Conservation (phyloP, 2,888 invertebrate species). For the Pandemis cinnamomeana region DNA sequence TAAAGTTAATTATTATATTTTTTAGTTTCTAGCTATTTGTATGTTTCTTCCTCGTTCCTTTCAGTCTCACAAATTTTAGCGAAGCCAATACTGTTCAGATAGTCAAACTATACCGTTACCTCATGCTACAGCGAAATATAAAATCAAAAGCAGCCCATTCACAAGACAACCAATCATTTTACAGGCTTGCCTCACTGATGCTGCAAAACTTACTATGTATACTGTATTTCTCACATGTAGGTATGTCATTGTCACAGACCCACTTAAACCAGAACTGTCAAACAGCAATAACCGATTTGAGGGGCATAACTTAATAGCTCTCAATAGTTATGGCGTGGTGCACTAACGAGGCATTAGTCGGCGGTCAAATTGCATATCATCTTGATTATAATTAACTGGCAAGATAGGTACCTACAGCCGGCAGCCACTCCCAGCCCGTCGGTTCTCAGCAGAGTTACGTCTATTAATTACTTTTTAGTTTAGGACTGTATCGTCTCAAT, state of each 20-base stretch:
- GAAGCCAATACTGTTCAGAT: too few species aligned
- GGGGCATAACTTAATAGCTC: conserved; percentile 45
- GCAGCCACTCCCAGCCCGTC: conserved; percentile 53
- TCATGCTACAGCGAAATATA: too few species aligned
- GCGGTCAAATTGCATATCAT: conserved; percentile 67
- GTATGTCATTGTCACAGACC: not conserved
- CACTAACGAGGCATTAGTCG: conserved; percentile 65
- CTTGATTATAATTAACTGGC: conserved; percentile 74
- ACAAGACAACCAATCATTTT: not conserved
- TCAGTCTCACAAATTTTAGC: too few species aligned
- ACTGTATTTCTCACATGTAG: not conserved
- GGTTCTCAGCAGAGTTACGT: not conserved
- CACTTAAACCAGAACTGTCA: conserved; percentile 40
- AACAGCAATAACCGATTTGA: conserved; percentile 44
- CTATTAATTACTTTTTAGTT: not conserved
- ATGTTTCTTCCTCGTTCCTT: too few species aligned
- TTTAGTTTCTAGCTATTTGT: too few species aligned
- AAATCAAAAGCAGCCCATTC: too few species aligned
- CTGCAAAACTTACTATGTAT: not conserved
- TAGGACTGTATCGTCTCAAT: not conserved
- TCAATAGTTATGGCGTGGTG: conserved; percentile 42
- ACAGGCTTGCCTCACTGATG: not conserved
- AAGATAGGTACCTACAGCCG: conserved; percentile 66
- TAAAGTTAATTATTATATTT: too few species aligned
- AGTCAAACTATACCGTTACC: too few species aligned